These are phyloP conservation scores for Pampus argenteus DNA, from an alignment of 2,797 vertebrate genomes.

Conservation along the genomic window DNA sequence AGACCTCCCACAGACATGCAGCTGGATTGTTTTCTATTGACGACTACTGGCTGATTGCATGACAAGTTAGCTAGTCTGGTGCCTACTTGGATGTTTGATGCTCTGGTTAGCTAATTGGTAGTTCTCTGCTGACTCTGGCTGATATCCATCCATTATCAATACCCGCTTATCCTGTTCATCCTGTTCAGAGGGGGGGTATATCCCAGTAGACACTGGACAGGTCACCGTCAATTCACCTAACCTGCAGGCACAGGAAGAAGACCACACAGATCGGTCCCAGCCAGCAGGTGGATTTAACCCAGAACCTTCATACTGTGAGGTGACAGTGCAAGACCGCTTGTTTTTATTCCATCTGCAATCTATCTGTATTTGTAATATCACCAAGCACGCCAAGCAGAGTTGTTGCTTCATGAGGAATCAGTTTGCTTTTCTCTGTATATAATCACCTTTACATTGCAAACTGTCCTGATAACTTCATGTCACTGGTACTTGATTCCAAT, in stretches of 20 bases:
- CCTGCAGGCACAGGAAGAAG: no score
- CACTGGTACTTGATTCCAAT: background rate
- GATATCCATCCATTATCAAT: background rate
- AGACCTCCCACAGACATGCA: slow-evolving; percentile 44
- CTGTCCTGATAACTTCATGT: background rate
- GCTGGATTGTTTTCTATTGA: slow-evolving; percentile 51
- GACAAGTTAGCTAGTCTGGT: slow-evolving; percentile 14
- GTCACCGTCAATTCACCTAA: background rate
- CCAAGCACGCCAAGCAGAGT: background rate
- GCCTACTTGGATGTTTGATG: background rate
- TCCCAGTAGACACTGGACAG: background rate
- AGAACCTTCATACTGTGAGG: background rate
- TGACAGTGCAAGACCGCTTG: background rate
- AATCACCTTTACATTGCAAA: background rate
- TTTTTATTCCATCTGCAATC: background rate
- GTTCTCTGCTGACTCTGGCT: background rate
- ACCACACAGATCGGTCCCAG: no score
- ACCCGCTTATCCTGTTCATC: background rate
- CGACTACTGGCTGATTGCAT: slow-evolving; percentile 29
- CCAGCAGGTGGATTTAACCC: no score
- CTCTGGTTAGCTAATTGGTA: slow-evolving; percentile 2
- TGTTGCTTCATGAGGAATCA: no score
- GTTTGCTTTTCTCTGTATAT: no score
- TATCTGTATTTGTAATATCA: background rate
- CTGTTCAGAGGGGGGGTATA: no score